Evolutionary conservation across 2,888 invertebrate genomes (phyloP), one percentile per base, ranked within the genome.

Genomic region (Cheilosia pagana): DNA sequence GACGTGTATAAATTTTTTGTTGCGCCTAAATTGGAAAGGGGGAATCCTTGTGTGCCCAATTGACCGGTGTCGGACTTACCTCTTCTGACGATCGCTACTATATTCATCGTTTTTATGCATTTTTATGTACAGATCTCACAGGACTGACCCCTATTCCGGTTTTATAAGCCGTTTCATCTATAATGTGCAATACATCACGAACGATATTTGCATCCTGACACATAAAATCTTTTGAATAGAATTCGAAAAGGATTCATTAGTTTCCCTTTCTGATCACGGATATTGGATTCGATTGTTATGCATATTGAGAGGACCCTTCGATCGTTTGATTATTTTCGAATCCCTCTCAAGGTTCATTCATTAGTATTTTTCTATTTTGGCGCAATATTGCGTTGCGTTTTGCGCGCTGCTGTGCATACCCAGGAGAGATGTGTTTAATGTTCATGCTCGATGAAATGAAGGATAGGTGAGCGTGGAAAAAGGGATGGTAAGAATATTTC

Each of bases 151-250:
- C 45, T 41, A 68, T 74, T 45, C 63, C 62, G 41, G 35, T 12
- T 41, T 10, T 16, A 1, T 6, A 45, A n/a, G n/a, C 53, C 52
- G 59, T 41, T 52, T 53, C 41, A 31, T 31, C 41, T 50, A 45
- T 59, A 57, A 65, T 23, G 43, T 65, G 21, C 52, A 63, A 79
- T 79, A 50, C 60, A 71, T 72, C 62, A 23, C 7, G 48, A 23
- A 59, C 21, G 14, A 31, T 45, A 78, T 83, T 79, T 83, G 83
- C 83, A 83, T 83, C 53, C 74, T 52, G 50, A 55, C 57, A 48
- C 19, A 68, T 55, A 50, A 68, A 41, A 55, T 31, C 53, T 16
- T 72, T 59, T 62, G 82, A 83, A 60, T 45, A 62, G 39, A 39
- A 43, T 48, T 12, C 28, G 41, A 45, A 77, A 76, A 68, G 55